Conservation (phyloP, 1,140 invertebrate genomes). For the Papilio polyxenes region DNA sequence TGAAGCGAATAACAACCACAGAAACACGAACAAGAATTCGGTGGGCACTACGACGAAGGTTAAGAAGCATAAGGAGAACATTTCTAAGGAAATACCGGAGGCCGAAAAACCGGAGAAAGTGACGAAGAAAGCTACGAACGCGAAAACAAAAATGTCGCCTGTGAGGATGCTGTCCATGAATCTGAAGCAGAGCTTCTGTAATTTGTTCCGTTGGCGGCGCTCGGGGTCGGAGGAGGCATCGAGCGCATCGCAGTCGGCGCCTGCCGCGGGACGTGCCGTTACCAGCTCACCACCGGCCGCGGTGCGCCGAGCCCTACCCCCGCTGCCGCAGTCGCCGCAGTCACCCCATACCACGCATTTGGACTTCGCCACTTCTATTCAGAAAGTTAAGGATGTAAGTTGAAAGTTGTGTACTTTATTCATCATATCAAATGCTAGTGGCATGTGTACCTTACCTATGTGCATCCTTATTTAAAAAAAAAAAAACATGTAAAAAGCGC, state of each 20-base stretch:
- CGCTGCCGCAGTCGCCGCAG: constrained; percentile 83
- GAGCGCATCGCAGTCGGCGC: constrained; percentile 77
- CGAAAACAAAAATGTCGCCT: constrained; percentile 83
- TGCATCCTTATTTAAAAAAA: too few relatives aligned
- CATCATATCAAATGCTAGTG: neutral
- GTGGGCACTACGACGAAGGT: constrained; percentile 83
- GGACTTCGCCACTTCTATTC: constrained; percentile 95
- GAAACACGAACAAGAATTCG: constrained; percentile 83
- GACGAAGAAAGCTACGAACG: constrained; percentile 70
- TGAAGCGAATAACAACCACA: constrained; percentile 78
- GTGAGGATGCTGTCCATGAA: constrained; percentile 84
- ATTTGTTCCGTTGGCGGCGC: constrained; percentile 87
- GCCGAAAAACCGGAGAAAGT: constrained; percentile 61
- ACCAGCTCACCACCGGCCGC: constrained; percentile 48
- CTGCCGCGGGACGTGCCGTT: neutral
- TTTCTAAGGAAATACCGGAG: constrained; percentile 65
- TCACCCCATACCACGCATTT: constrained; percentile 73
- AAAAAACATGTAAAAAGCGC: too few relatives aligned
- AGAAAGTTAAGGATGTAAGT: constrained; percentile 96
- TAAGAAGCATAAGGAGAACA: constrained; percentile 84
- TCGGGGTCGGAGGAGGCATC: constrained; percentile 55
- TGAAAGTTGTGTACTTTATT: neutral
- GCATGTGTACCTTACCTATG: too few relatives aligned
- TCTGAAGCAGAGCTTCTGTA: constrained; percentile 92
- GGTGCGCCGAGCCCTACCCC: constrained; percentile 88